These are phyloP conservation scores for Pao palembangensis DNA, from an alignment of 2,113 vertebrate genomes.

Conservation along the genomic window DNA sequence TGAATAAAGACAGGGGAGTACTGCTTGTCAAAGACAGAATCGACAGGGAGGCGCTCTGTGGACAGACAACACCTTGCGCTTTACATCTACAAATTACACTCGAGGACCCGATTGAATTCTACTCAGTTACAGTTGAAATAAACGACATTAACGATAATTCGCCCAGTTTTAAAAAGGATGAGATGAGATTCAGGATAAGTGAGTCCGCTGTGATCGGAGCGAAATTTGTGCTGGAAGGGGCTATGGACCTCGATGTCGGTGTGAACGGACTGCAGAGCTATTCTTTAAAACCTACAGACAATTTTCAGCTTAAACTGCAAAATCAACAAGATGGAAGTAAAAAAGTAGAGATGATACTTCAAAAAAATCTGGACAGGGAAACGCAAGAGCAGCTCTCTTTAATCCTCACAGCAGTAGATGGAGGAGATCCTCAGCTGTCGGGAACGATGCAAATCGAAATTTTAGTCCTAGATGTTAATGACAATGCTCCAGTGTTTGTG, in stretches of 20 bases:
- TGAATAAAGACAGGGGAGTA: constrained; percentile 48
- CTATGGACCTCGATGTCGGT: constrained; percentile 39
- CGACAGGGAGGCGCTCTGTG: constrained; percentile 55
- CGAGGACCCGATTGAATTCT: constrained; percentile 54
- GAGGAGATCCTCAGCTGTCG: constrained; percentile 51
- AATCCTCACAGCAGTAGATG: constrained; percentile 41
- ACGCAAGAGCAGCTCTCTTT: constrained; percentile 17
- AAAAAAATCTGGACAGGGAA: constrained; percentile 49
- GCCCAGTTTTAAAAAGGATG: constrained; percentile 32
- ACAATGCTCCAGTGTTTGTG: constrained; percentile 52
- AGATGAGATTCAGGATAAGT: constrained; percentile 50
- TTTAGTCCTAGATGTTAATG: constrained; percentile 26
- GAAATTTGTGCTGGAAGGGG: constrained; percentile 56
- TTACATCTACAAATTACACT: constrained; percentile 48
- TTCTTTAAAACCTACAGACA: constrained; percentile 37
- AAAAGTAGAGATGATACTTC: constrained; percentile 41
- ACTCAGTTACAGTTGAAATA: constrained; percentile 36
- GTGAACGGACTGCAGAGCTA: constrained; percentile 46
- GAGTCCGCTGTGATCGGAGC: constrained; percentile 52
- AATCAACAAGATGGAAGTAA: constrained; percentile 35
- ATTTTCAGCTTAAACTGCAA: constrained; percentile 35
- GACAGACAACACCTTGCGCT: constrained; percentile 54
- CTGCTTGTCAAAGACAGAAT: constrained; percentile 49
- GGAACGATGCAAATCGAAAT: constrained; percentile 53
- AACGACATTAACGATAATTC: constrained; percentile 53